Conservation (phyloP, 2,113 vertebrate genomes). For the Dicaeum eximium region DNA sequence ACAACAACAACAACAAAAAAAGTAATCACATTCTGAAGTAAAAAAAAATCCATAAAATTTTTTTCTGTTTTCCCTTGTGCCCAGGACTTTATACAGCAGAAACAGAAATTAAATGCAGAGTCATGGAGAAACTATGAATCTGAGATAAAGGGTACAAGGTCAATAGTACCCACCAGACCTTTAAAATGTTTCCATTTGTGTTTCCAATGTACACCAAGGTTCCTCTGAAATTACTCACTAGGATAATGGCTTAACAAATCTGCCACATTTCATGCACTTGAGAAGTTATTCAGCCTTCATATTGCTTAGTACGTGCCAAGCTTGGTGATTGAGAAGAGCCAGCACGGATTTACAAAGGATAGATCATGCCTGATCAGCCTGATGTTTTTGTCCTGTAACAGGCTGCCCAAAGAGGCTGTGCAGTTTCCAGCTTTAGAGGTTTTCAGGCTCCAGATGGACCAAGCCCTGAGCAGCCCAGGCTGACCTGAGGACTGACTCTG, state of each 20-base stretch:
- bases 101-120: conserved; percentile 7
- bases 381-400: background rate
- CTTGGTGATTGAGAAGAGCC: background rate
- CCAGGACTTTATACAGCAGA: background rate
- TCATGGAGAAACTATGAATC: background rate
- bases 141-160: background rate
- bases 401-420: background rate
- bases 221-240: background rate
- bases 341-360: background rate
- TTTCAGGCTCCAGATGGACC: background rate
- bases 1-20: background rate
- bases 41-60: background rate
- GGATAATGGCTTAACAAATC: background rate
- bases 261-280: background rate
- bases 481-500: background rate
- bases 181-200: background rate
- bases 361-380: background rate
- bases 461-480: background rate
- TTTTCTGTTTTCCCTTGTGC: background rate
- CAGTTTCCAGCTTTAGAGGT: background rate
- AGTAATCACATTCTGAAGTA: background rate
- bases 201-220: background rate
- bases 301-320: background rate
- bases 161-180: background rate
- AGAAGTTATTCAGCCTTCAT: background rate